Evolutionary conservation across 2,888 invertebrate species (phyloP).

Genomic region (Orthosia incerta): DNA sequence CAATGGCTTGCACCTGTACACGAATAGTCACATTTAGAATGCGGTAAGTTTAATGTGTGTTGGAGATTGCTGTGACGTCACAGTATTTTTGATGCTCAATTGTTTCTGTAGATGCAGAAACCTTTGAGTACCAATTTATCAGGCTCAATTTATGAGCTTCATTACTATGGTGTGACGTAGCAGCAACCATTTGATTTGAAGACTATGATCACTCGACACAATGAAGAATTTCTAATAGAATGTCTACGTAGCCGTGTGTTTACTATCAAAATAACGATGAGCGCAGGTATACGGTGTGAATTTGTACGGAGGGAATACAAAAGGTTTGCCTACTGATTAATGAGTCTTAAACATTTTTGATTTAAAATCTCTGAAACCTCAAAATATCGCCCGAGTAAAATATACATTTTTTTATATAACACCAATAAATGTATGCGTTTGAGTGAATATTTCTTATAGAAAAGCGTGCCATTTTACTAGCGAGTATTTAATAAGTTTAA

Average conservation of each 20-base stretch:
- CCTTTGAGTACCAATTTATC: neutral
- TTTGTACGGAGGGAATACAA: conserved; percentile 2
- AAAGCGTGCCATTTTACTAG: conserved; percentile 29
- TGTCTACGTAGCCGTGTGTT: conserved; percentile 20
- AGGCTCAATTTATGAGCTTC: neutral
- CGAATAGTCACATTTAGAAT: neutral
- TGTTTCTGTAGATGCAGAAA: neutral
- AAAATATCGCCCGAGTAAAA: neutral
- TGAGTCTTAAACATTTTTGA: neutral
- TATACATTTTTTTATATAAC: neutral
- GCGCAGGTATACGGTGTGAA: neutral
- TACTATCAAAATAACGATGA: neutral
- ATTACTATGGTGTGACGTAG: conserved; percentile 4
- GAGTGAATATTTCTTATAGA: neutral
- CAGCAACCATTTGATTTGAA: conserved; percentile 26
- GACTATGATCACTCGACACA: conserved; percentile 17
- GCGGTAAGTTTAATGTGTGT: neutral
- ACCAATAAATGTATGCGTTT: neutral
- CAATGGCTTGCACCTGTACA: conserved; percentile 96
- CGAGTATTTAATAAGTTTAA: neutral
- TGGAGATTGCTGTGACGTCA: conserved; percentile 23
- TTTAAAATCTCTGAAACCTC: neutral
- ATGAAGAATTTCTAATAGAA: conserved; percentile 25
- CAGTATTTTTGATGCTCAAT: conserved; percentile 15
- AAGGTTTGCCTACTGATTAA: neutral